Evolutionary conservation across 2,888 invertebrate genomes (phyloP).

Genomic region (Ophion ventricosus): DNA sequence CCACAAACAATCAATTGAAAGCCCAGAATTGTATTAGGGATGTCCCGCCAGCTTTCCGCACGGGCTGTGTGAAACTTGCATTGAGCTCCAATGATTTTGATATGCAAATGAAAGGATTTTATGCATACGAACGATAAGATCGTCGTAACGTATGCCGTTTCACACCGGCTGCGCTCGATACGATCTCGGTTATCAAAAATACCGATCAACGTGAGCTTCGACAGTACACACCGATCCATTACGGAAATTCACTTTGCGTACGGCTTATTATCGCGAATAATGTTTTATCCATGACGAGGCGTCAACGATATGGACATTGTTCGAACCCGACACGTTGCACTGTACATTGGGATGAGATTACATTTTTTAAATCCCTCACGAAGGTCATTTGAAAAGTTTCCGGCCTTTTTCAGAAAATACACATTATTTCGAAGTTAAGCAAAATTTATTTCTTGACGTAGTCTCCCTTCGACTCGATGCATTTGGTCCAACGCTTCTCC

Average conservation of each 20-base stretch:
- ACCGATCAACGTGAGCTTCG: conserved; percentile 69
- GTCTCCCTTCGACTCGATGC: too few species aligned
- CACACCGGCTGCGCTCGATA: conserved; percentile 73
- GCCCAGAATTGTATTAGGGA: too few species aligned
- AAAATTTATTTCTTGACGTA: too few species aligned
- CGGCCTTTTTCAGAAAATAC: too few species aligned
- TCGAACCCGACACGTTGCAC: not conserved
- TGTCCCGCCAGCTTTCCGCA: too few species aligned
- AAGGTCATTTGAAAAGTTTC: too few species aligned
- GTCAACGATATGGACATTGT: conserved; percentile 73
- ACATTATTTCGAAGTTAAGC: too few species aligned
- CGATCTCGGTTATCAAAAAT: conserved; percentile 65
- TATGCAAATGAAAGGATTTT: conserved; percentile 35
- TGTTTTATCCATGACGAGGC: conserved; percentile 41
- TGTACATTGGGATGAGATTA: conserved; percentile 1
- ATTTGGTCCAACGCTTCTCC: too few species aligned
- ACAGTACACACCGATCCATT: conserved; percentile 75
- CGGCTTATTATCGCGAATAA: conserved; percentile 73
- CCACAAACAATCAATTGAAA: too few species aligned
- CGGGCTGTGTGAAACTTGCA: too few species aligned
- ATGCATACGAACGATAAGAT: conserved; percentile 5
- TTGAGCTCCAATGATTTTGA: conserved; percentile 17
- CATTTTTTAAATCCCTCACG: not conserved
- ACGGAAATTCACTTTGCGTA: conserved; percentile 80
- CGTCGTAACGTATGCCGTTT: conserved; percentile 73